Conservation (phyloP, 2,888 invertebrate genomes). For the Andrena chrysosceles region DNA sequence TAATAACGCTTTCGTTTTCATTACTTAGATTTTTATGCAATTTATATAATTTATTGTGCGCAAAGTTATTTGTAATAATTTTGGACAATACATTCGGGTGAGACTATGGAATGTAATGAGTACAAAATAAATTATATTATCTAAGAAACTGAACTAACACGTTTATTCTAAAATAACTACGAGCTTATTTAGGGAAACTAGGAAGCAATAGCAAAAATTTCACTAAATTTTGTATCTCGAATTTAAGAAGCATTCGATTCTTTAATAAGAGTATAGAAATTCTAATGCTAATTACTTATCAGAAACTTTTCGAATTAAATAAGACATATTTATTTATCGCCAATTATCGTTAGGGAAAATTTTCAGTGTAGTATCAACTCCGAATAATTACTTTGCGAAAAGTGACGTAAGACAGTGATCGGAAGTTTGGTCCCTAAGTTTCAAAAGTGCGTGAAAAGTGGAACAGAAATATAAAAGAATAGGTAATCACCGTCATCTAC, state of each 20-base stretch:
- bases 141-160: not conserved
- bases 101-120: conserved; percentile 22
- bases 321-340: no score
- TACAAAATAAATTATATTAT: conserved; percentile 46
- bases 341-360: no score
- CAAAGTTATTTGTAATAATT: conserved; percentile 38
- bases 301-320: no score
- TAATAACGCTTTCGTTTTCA: conserved; percentile 38
- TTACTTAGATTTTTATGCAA: conserved; percentile 34
- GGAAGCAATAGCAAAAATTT: conserved; percentile 2
- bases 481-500: conserved; percentile 46
- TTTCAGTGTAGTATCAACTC: no score
- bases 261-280: not conserved
- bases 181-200: not conserved
- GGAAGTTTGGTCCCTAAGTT: not conserved
- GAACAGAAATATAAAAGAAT: conserved; percentile 25
- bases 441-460: not conserved
- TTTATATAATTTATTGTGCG: conserved; percentile 22
- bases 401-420: not conserved
- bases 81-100: conserved; percentile 27
- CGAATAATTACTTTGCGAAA: not conserved
- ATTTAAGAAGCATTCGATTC: not conserved
- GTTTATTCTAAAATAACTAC: conserved; percentile 16
- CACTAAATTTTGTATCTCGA: not conserved
- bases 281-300: no score